Evolutionary conservation across 2,113 vertebrate genomes (phyloP).

Genomic region (Felis chaus): DNA sequence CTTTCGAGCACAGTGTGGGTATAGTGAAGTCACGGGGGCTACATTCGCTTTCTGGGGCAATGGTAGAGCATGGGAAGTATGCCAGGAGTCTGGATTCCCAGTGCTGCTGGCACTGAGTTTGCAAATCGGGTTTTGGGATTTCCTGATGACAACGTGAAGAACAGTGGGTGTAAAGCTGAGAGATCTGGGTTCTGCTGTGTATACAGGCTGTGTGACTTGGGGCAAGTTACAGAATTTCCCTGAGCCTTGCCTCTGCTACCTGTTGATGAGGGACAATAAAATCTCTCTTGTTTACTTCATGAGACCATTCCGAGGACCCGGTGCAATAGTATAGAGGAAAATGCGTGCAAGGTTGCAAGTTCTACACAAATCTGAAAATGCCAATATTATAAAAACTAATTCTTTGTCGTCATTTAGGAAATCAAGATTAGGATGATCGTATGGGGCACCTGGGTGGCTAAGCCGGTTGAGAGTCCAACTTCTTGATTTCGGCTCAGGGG

Average conservation of each 20-base stretch:
- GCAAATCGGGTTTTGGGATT: neutral
- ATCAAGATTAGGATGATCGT: neutral
- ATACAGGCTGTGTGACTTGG: neutral
- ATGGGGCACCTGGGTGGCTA: no score
- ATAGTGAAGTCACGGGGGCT: rapidly evolving
- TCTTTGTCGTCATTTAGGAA: neutral
- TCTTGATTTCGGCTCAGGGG: no score
- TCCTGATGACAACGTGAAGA: neutral
- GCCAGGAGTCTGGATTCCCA: neutral
- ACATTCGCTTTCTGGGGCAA: neutral
- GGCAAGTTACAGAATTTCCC: neutral
- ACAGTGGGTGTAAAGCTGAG: neutral
- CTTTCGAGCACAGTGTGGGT: neutral
- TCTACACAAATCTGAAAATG: neutral
- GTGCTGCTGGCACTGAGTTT: neutral
- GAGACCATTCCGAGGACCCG: neutral
- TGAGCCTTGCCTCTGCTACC: neutral
- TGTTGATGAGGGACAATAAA: neutral
- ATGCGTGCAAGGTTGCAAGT: neutral
- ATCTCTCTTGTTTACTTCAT: neutral
- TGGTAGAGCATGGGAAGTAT: no score
- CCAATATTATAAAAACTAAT: rapidly evolving
- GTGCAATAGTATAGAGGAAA: neutral
- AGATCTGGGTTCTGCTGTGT: no score
- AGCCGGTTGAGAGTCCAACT: no score